Conservation (phyloP, 2,113 vertebrate species). For the Hyperoodon ampullatus region DNA sequence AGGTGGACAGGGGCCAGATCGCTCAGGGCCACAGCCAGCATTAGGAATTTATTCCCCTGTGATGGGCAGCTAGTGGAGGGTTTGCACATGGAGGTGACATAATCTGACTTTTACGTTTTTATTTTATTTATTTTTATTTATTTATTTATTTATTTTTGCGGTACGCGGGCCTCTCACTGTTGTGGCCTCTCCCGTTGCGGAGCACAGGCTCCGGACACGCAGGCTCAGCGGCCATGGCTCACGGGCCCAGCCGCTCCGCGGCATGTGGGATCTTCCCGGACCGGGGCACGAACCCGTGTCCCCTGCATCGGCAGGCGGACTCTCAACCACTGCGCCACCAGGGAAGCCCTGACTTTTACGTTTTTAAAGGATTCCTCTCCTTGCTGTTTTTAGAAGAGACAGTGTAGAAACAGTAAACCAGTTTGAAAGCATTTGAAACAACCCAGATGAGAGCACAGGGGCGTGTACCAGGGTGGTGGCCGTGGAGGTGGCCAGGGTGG, state of each 20-base stretch:
- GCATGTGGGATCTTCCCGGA: no score
- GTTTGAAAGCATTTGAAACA: background rate
- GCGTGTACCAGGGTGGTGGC: background rate
- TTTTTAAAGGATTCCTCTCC: background rate
- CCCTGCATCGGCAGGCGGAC: no score
- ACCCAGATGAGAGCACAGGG: background rate
- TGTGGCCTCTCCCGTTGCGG: no score
- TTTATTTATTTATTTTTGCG: no score
- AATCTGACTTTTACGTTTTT: background rate
- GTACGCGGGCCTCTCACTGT: no score
- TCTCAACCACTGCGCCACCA: no score
- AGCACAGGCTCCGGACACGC: no score
- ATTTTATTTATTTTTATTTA: no score
- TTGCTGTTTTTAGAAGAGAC: background rate
- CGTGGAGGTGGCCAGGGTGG: background rate
- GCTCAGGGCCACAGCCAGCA: background rate
- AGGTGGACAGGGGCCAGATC: background rate
- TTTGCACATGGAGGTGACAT: background rate
- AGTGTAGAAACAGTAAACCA: background rate
- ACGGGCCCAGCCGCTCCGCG: accelerated
- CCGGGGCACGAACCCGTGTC: no score
- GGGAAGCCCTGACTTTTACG: no score
- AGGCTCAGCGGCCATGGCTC: no score
- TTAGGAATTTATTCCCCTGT: background rate
- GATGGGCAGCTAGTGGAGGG: background rate